Evolutionary conservation across 1,140 invertebrate species (phyloP).

Genomic region (Bacillus rossius): DNA sequence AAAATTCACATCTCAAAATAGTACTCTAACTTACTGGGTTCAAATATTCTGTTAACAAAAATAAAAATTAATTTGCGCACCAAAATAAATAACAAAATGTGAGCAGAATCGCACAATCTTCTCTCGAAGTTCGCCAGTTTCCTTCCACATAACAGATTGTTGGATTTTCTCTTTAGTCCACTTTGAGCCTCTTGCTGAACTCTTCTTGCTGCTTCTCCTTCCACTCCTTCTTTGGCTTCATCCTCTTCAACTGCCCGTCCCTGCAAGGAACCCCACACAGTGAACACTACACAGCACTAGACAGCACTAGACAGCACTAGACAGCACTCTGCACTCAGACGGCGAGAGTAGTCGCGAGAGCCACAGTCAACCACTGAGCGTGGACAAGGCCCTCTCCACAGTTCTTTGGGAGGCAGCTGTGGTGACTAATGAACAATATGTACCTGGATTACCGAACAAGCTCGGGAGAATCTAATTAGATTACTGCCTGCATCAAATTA

Average conservation of each 20-base stretch:
- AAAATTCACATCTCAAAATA: background rate
- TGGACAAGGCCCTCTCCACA: background rate
- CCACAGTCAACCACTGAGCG: background rate
- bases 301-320: background rate
- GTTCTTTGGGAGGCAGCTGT: too few relatives aligned
- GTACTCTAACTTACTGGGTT: background rate
- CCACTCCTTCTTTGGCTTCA: constrained; percentile 91
- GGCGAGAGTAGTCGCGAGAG: background rate
- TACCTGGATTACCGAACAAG: too few relatives aligned
- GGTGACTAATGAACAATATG: too few relatives aligned
- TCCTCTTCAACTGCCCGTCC: constrained; percentile 91
- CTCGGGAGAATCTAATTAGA: too few relatives aligned
- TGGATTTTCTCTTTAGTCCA: constrained; percentile 51
- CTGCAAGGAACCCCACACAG: constrained; percentile 40
- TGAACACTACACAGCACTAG: background rate
- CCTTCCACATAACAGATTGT: background rate
- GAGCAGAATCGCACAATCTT: too few relatives aligned
- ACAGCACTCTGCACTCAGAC: background rate
- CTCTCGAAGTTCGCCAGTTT: too few relatives aligned
- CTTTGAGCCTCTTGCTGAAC: constrained; percentile 82
- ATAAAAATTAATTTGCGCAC: background rate
- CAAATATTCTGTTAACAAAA: background rate
- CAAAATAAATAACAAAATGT: background rate
- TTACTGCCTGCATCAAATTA: too few relatives aligned
- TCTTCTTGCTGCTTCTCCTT: constrained; percentile 88